A percentile compares a stretch with the other conserved stretches of the same genome.
phyloP scores from a whole-genome alignment of 2,888 invertebrate genomes.

The Catocala sponsa region DNA sequence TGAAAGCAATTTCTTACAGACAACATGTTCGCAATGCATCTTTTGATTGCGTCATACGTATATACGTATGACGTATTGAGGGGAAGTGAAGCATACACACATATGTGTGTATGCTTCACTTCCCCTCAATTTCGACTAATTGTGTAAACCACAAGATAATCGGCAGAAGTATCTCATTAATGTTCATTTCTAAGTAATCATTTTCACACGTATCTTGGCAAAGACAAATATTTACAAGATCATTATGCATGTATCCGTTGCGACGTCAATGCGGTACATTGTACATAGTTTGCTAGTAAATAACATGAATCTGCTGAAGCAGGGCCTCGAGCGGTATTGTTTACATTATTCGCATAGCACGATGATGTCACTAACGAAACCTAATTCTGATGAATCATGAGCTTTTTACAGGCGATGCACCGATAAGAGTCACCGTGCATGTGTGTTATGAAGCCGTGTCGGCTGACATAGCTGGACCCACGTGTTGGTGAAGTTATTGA shows the following conservation, averaged over 20 bases:
- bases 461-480: slow-evolving; percentile 71
- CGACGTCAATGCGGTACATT: slow-evolving; percentile 26
- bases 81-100: too few relatives aligned
- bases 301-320: slow-evolving; percentile 42
- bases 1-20: too few relatives aligned
- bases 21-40: too few relatives aligned
- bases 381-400: slow-evolving; percentile 84
- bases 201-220: slow-evolving; percentile 50
- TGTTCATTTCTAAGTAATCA: slow-evolving; percentile 60
- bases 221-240: slow-evolving; percentile 59
- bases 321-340: slow-evolving; percentile 55
- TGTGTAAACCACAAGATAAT: slow-evolving; percentile 18
- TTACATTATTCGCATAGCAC: slow-evolving; percentile 70
- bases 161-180: slow-evolving; percentile 52
- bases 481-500: slow-evolving; percentile 83
- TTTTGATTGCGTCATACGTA: too few relatives aligned
- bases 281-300: slow-evolving; percentile 31
- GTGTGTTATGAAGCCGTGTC: slow-evolving; percentile 68
- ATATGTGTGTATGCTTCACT: neutral
- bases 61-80: too few relatives aligned
- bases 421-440: slow-evolving; percentile 78
- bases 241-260: slow-evolving; percentile 31
- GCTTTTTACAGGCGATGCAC: slow-evolving; percentile 83
- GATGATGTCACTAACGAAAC: slow-evolving; percentile 82
- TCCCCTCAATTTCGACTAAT: slow-evolving; percentile 32